A percentile compares a stretch with the other conserved stretches of the same genome.
Conservation (phyloP, 1,140 invertebrate species). For the Portunus trituberculatus region DNA sequence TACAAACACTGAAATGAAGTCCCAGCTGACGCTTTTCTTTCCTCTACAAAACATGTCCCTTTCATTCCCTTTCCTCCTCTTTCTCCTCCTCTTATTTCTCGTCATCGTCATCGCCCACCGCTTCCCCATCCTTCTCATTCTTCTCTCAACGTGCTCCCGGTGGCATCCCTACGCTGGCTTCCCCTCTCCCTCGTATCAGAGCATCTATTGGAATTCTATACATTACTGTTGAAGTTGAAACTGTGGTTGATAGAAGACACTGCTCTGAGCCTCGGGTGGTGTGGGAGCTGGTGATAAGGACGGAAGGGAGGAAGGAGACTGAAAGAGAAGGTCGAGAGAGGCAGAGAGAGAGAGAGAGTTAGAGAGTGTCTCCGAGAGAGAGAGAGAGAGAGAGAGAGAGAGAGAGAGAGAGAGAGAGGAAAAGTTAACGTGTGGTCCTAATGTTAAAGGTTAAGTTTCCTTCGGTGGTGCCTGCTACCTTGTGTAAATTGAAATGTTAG, state of each 20-base stretch:
- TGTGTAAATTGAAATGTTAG: too few relatives aligned
- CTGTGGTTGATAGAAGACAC: neutral
- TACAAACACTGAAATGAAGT: too few relatives aligned
- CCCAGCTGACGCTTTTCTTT: too few relatives aligned
- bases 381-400: conserved; percentile 32
- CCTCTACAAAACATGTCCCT: too few relatives aligned
- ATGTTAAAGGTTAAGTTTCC: too few relatives aligned
- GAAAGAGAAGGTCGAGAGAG: neutral
- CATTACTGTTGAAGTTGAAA: neutral
- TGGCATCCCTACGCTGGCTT: neutral
- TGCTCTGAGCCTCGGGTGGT: neutral
- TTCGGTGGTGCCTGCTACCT: too few relatives aligned
- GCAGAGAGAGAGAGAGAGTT: neutral
- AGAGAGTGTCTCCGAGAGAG: neutral
- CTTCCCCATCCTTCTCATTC: neutral
- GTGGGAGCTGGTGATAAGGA: neutral
- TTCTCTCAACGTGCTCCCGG: neutral
- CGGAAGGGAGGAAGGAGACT: neutral
- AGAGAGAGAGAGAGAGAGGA: neutral
- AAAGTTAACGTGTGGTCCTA: neutral
- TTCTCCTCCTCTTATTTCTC: neutral
- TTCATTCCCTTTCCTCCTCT: neutral
- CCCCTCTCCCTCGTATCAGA: neutral
- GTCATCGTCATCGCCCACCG: neutral
- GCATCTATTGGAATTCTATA: conserved; percentile 14